Percentiles rank a stretch among this genome's conserved stretches.
Conservation (phyloP, 2,797 vertebrate genomes). For the Rhinatrema bivittatum region DNA sequence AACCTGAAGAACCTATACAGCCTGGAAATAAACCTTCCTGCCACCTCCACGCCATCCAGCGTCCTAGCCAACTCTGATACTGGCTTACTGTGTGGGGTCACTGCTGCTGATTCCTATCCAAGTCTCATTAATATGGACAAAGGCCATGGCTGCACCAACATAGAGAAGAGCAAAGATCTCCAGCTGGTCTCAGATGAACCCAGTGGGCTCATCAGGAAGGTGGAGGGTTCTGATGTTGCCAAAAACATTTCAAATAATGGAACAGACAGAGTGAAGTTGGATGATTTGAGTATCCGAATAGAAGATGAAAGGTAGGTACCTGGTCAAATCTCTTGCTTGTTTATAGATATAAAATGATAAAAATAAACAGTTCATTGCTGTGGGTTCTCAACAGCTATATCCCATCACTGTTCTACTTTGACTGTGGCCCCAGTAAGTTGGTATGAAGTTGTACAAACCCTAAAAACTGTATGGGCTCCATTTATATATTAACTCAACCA, state of each 20-base stretch:
- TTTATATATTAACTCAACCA: no score
- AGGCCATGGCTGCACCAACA: background rate
- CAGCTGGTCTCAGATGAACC: slow-evolving; percentile 27
- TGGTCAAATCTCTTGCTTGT: background rate
- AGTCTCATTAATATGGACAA: slow-evolving; percentile 64
- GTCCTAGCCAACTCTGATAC: slow-evolving; percentile 36
- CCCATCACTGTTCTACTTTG: no score
- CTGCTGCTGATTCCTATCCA: slow-evolving; percentile 65
- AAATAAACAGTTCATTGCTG: no score
- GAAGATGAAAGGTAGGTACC: slow-evolving; percentile 20
- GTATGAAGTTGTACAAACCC: no score
- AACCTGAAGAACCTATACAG: slow-evolving; percentile 75
- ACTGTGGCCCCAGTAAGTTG: no score
- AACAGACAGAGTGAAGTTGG: background rate
- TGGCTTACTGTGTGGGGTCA: slow-evolving; percentile 17
- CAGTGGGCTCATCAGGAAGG: slow-evolving; percentile 17
- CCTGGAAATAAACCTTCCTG: slow-evolving; percentile 52
- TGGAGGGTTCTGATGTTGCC: slow-evolving; percentile 38
- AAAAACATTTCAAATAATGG: slow-evolving; percentile 9
- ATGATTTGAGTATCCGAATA: background rate
- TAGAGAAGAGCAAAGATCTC: slow-evolving; percentile 31
- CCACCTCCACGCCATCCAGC: slow-evolving; percentile 66
- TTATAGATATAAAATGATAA: no score
- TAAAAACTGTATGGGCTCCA: no score
- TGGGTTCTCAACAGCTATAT: no score